Percentiles rank a stretch among this genome's conserved stretches.
Conservation (phyloP, 2,888 invertebrate genomes). For the Hemicrepidius hirtus region DNA sequence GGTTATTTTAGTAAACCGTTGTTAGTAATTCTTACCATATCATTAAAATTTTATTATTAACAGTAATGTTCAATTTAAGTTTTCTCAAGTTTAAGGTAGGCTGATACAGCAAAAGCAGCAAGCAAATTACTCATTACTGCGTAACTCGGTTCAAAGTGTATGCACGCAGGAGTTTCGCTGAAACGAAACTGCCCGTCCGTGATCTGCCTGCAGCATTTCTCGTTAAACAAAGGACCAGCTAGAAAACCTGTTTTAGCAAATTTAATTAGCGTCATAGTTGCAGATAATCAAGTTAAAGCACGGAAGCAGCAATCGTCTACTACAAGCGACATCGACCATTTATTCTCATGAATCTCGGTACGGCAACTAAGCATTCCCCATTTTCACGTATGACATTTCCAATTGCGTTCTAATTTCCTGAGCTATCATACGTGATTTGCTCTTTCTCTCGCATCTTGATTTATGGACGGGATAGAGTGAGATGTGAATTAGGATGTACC, state of each 20-base stretch:
- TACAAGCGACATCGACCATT: conserved; percentile 38
- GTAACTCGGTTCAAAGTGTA: conserved; percentile 37
- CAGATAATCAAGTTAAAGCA: conserved; percentile 44
- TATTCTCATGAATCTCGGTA: conserved; percentile 46
- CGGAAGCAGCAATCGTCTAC: conserved; percentile 42
- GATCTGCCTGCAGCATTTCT: conserved; percentile 41
- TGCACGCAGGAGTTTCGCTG: conserved; percentile 39
- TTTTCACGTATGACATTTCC: conserved; percentile 53
- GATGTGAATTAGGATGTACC: conserved; percentile 52
- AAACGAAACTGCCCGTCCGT: conserved; percentile 40
- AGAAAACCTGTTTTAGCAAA: conserved; percentile 46
- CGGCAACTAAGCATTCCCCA: conserved; percentile 45
- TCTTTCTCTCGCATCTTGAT: conserved; percentile 44
- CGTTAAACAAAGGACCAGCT: conserved; percentile 42
- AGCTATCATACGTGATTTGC: conserved; percentile 43
- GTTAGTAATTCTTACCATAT: not conserved
- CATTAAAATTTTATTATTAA: conserved; percentile 12
- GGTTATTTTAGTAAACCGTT: too few species aligned
- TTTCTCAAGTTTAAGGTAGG: conserved; percentile 11
- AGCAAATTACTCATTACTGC: conserved; percentile 60
- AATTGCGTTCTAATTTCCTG: conserved; percentile 52
- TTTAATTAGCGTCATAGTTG: conserved; percentile 48
- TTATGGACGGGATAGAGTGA: conserved; percentile 42
- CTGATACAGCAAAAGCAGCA: conserved; percentile 28
- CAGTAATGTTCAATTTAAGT: conserved; percentile 17